These are phyloP conservation scores for Apamea monoglypha DNA, from an alignment of 2,888 invertebrate genomes.

Conservation along the genomic window DNA sequence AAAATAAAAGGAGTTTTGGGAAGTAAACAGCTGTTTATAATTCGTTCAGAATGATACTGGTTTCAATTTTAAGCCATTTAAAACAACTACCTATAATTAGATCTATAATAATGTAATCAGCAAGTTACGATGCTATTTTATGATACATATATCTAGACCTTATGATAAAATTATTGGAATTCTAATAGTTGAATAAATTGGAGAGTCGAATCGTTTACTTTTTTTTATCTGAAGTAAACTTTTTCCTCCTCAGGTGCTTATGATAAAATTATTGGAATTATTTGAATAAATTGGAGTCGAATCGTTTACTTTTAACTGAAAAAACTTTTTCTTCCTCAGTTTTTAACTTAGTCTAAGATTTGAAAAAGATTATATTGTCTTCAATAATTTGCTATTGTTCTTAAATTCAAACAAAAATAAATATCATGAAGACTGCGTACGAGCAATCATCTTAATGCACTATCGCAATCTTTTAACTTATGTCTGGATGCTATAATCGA, in stretches of 20 bases:
- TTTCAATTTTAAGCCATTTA: neutral
- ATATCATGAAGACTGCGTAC: neutral
- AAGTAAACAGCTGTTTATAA: neutral
- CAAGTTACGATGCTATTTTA: too few relatives aligned
- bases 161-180: neutral
- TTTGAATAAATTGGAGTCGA: neutral
- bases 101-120: too few relatives aligned
- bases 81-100: too few relatives aligned
- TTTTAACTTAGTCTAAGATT: neutral
- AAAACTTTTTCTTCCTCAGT: neutral
- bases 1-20: neutral
- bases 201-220: neutral
- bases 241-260: neutral
- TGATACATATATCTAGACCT: too few relatives aligned
- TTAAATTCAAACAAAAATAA: neutral
- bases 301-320: neutral
- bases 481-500: neutral
- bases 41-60: neutral
- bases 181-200: neutral
- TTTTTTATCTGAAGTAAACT: neutral
- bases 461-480: slow-evolving; percentile 26
- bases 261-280: neutral
- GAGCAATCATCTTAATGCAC: slow-evolving; percentile 26
- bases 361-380: neutral
- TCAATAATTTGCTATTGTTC: neutral